Conservation (phyloP, 2,888 invertebrate species). For the Caenorhabditis becei region DNA sequence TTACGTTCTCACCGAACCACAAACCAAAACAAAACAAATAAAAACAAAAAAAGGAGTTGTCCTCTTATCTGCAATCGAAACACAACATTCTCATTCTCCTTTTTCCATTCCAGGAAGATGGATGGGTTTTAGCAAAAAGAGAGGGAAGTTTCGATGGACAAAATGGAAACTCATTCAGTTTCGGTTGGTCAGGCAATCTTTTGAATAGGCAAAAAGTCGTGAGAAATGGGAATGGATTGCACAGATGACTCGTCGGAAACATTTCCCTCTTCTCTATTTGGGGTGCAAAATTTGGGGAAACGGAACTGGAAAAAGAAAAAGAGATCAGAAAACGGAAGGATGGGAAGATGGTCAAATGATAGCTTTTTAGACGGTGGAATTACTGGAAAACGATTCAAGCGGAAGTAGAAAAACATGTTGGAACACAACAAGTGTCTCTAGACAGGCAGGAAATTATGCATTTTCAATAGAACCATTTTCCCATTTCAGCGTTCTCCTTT, state of each 20-base stretch:
- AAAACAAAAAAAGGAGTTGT: background rate
- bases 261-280: background rate
- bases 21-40: background rate
- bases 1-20: background rate
- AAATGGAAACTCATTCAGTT: constrained; percentile 44
- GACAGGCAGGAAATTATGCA: background rate
- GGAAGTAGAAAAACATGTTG: too few relatives aligned
- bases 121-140: constrained; percentile 28
- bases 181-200: constrained; percentile 38
- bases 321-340: too few relatives aligned
- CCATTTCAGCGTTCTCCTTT: background rate
- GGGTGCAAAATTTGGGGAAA: background rate
- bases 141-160: background rate
- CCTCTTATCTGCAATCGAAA: constrained; percentile 34
- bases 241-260: constrained; percentile 9
- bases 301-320: background rate
- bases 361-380: too few relatives aligned
- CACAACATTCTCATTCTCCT: background rate
- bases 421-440: background rate
- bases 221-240: constrained; percentile 39
- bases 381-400: too few relatives aligned
- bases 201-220: constrained; percentile 58
- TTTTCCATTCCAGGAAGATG: constrained; percentile 42
- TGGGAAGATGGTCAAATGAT: too few relatives aligned
- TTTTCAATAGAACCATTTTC: background rate